Evolutionary conservation across 2,113 vertebrate species (phyloP).

Genomic region (Tiliqua scincoides): DNA sequence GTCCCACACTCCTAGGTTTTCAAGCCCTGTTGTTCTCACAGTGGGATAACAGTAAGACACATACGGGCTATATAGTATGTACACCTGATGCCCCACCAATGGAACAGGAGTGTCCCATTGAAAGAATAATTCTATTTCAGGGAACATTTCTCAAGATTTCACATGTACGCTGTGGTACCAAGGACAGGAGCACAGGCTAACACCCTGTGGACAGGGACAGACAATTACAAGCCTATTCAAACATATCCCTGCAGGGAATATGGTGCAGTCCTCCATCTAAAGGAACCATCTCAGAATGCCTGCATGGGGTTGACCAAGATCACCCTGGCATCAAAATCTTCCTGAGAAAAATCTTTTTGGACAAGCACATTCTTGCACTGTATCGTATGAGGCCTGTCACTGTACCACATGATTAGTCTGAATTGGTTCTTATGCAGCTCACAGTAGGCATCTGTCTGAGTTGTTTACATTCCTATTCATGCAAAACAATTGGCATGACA

Average conservation of each 20-base stretch:
- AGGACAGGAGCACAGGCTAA: neutral
- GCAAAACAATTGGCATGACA: too few relatives aligned
- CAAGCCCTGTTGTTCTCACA: neutral
- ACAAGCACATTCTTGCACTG: neutral
- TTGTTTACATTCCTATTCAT: neutral
- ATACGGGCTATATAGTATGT: neutral
- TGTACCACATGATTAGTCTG: neutral
- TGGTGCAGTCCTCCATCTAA: neutral
- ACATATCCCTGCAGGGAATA: neutral
- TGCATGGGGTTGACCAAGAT: neutral
- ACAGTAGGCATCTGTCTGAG: neutral
- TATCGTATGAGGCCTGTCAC: neutral
- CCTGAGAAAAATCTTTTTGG: neutral
- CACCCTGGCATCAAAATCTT: neutral
- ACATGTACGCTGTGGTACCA: neutral
- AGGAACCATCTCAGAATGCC: neutral
- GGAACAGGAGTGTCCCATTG: neutral
- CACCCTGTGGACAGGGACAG: neutral
- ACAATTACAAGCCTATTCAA: neutral
- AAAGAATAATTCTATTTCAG: neutral
- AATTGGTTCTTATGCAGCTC: neutral
- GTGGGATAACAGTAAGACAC: neutral
- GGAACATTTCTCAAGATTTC: neutral
- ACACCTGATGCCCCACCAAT: neutral
- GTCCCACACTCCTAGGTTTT: neutral